Conservation (phyloP, 2,113 vertebrate genomes). For the Anarrhichthys ocellatus region DNA sequence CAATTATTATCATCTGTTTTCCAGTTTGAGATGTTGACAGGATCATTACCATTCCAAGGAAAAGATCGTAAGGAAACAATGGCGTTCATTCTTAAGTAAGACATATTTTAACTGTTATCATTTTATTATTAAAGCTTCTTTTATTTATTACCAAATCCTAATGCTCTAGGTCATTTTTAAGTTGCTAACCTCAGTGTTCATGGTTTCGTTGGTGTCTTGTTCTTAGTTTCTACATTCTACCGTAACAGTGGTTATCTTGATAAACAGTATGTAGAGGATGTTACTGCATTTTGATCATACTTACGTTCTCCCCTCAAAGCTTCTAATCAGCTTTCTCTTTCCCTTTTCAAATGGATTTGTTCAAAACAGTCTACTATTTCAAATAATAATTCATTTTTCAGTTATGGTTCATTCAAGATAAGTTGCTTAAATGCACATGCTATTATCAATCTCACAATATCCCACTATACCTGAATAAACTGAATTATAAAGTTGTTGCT, state of each 20-base stretch:
- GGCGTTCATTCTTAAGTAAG: constrained; percentile 98
- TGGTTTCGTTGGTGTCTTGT: neutral
- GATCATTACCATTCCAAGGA: constrained; percentile 96
- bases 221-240: neutral
- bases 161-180: neutral
- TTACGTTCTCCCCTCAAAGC: neutral
- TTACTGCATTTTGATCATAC: neutral
- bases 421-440: neutral
- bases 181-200: neutral
- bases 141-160: neutral
- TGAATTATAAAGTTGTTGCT: neutral
- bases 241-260: neutral
- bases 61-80: constrained; percentile 99
- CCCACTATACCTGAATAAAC: neutral
- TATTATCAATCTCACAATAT: neutral
- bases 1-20: constrained; percentile 38
- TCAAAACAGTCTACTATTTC: neutral
- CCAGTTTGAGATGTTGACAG: constrained; percentile 99
- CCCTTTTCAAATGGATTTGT: neutral
- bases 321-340: neutral
- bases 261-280: too few relatives aligned
- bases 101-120: constrained; percentile 32
- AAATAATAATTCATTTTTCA: neutral
- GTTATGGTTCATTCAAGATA: constrained; percentile 8
- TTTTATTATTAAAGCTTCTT: constrained; percentile 2